Evolutionary conservation across 2,888 invertebrate species (phyloP).

Genomic region (Mythimna albipuncta): DNA sequence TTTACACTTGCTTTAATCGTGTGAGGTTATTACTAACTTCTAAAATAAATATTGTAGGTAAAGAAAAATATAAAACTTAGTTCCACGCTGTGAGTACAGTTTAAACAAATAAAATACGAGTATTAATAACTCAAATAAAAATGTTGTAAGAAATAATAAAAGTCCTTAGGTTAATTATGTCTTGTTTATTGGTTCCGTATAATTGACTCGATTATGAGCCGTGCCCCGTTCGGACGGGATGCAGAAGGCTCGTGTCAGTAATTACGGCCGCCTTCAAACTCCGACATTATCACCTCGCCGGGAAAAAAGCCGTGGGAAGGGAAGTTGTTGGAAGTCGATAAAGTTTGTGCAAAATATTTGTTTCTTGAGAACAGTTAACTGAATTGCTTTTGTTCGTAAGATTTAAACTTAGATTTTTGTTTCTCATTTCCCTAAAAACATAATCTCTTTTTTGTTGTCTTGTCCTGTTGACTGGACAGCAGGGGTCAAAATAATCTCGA

Average conservation of each 20-base stretch:
- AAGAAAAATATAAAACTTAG: not conserved
- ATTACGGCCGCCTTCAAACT: slow-evolving; percentile 84
- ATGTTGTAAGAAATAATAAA: slow-evolving; percentile 22
- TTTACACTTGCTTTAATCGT: slow-evolving; percentile 44
- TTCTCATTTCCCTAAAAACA: too few species aligned
- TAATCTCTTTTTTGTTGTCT: not conserved
- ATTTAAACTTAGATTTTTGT: not conserved
- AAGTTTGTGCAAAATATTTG: not conserved
- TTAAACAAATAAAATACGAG: not conserved
- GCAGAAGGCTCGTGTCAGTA: slow-evolving; percentile 71
- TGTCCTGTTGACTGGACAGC: not conserved
- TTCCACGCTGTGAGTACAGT: too few species aligned
- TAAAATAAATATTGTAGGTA: not conserved
- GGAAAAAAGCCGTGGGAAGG: slow-evolving; percentile 62
- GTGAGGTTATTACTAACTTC: not conserved
- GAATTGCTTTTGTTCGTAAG: slow-evolving; percentile 20
- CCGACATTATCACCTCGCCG: slow-evolving; percentile 82
- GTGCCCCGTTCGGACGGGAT: slow-evolving; percentile 34
- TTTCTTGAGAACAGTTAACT: slow-evolving; percentile 6
- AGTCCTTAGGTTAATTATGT: slow-evolving; percentile 68
- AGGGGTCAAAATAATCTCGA: not conserved
- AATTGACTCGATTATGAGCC: slow-evolving; percentile 83
- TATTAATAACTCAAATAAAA: not conserved
- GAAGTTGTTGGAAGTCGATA: slow-evolving; percentile 62
- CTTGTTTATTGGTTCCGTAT: slow-evolving; percentile 85